Base-by-base conservation (phyloP, 1,140 invertebrate genomes). In the Epicauta chinensis region DNA sequence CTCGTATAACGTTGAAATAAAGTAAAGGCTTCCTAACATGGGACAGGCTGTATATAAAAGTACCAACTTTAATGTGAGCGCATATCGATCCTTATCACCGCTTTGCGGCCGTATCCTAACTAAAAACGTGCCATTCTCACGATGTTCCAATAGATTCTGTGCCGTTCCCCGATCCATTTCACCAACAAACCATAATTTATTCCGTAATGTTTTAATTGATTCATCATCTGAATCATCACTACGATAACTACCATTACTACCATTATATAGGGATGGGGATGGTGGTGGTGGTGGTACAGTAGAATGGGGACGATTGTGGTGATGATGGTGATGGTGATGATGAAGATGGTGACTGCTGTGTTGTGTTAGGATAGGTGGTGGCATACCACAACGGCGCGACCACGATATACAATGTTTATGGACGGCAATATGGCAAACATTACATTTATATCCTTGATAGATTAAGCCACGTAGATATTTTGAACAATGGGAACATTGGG, bases 21-120 rank as follows among this genome's bases (percentile, higher is more conserved):
- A n/a, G n/a, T n/a, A n/a, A n/a, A n/a, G n/a, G n/a, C n/a, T n/a
- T n/a, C n/a, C n/a, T n/a, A n/a, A n/a, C n/a, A n/a, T n/a, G n/a
- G n/a, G n/a, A n/a, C n/a, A n/a, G n/a, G n/a, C n/a, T n/a, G n/a
- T n/a, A n/a, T n/a, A n/a, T n/a, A n/a, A n/a, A n/a, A n/a, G n/a
- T n/a, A n/a, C n/a, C n/a, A n/a, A 93, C 90, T 92, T 93, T 55
- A 95, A 79, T 71, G 90, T 93, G 31, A 96, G 80, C 38, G 91
- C 93, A 68, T 88, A 93, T 65, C 82, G 79, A 44, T 76, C 69
- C 30, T 74, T 74, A 48, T 73, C 75, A 4, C 69, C 72, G 13
- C 51, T 55, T 46, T 80, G 76, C 16, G 88, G 86, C 44, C 91
- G 81, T 49, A 92, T 83, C 38, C 93, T 75, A 38, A 97, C 76